Percentiles rank a stretch among this genome's conserved stretches.
phyloP scores from a whole-genome alignment of 2,888 invertebrate species.

The Spodoptera littoralis region DNA sequence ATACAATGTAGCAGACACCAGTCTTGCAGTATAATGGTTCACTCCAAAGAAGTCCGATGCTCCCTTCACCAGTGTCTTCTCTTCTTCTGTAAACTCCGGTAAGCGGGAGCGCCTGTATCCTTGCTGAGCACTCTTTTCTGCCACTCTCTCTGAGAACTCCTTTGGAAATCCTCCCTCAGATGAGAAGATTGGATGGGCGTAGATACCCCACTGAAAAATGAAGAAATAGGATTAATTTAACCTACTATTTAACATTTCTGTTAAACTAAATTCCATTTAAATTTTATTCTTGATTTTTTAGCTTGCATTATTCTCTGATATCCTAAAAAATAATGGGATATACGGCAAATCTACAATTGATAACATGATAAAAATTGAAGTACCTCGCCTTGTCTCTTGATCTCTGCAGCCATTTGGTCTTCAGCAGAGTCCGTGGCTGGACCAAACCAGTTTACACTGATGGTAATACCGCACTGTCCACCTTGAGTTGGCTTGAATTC shows the following conservation, averaged over 20 bases:
- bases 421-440: conserved; percentile 64
- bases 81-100: conserved; percentile 77
- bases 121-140: conserved; percentile 75
- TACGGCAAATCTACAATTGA: too few relatives aligned
- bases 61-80: conserved; percentile 67
- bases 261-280: too few relatives aligned
- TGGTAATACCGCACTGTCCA: conserved; percentile 69
- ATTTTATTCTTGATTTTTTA: too few relatives aligned
- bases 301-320: too few relatives aligned
- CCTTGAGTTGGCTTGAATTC: conserved; percentile 70
- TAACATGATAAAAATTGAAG: too few relatives aligned
- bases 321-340: too few relatives aligned
- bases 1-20: conserved; percentile 65
- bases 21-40: conserved; percentile 90
- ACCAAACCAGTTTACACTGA: conserved; percentile 61
- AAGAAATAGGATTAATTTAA: conserved; percentile 8
- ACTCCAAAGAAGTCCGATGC: conserved; percentile 84
- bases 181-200: conserved; percentile 83
- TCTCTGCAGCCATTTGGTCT: conserved; percentile 71
- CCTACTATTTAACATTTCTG: neutral
- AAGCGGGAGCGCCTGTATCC: conserved; percentile 76
- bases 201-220: conserved; percentile 75
- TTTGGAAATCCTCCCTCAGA: conserved; percentile 85
- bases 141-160: conserved; percentile 77
- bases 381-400: conserved; percentile 48